Base-by-base conservation (phyloP, 2,113 vertebrate genomes). In the Pachypanchax playfairii region DNA sequence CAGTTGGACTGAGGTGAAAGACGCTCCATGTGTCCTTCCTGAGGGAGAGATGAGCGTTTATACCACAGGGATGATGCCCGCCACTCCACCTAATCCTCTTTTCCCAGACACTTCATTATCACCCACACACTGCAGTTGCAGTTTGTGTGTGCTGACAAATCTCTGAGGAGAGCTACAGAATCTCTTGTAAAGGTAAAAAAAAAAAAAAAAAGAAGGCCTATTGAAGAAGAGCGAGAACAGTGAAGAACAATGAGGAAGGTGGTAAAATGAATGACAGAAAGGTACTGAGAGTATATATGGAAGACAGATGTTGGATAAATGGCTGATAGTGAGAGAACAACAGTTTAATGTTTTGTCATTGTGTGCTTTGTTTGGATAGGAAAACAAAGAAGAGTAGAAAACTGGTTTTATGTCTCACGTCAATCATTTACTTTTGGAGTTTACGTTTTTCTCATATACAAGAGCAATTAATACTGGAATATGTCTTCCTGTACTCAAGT, bases 101-200 rank as follows among this genome's bases (percentile, higher is more conserved):
- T 84, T 85, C 75, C 69, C 77, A 79, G 75, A 79, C 90, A 87
- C 88, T 88, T 89, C 73, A 90, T 90, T 90, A 88, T 88, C 83
- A 69, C 80, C 70, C 26, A 42, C 75, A 80, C 70, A 50, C 77
- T 79, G 82, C 79, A 63, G 73, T 67, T 60, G 43, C 74, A 65
- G 80, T 59, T 39, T 74, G 79, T 79, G 77, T 79, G 77, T 56
- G 62, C 65, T 65, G 76, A 69, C 75, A 64, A 70, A 80, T 79
- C 77, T 84, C 78, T 55, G 62, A 69, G 79, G 75, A 87, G 61
- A 54, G 42, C 66, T 60, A 14, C 56, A 43, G 44, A 70, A 67
- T 71, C 70, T 68, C 44, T 55, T 36, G 26, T 62, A 59, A 52
- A 78, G 65, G 50, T 56, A 21, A 47, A 51, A 49, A 51, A 53